phyloP scores from a whole-genome alignment of 2,797 vertebrate genomes.

The Notolepis coatsorum region DNA sequence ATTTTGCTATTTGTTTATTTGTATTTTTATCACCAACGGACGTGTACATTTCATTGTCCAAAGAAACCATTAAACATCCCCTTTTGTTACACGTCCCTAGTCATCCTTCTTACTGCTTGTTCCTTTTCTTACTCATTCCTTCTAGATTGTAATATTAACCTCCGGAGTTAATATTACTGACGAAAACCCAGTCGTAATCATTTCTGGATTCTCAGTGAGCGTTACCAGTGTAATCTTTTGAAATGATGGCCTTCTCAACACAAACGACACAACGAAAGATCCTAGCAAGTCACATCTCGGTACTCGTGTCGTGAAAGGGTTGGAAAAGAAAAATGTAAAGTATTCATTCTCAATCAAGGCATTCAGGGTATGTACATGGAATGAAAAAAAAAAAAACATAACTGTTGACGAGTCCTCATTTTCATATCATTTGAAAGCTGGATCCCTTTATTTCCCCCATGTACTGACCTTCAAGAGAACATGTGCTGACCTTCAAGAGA shows the following conservation, averaged over 20 bases:
- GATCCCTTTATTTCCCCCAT: constrained; percentile 75
- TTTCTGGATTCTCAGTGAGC: constrained; percentile 42
- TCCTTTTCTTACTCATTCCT: constrained; percentile 59
- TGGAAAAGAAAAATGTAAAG: too few relatives aligned
- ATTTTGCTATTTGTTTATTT: constrained; percentile 61
- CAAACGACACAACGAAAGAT: constrained; percentile 58
- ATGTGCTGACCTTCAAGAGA: constrained; percentile 64
- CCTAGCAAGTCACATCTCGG: constrained; percentile 51
- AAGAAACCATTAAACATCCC: constrained; percentile 83
- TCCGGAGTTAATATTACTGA: constrained; percentile 70
- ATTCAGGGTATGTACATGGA: constrained; percentile 67
- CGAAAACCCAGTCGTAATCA: constrained; percentile 37
- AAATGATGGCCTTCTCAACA: constrained; percentile 71
- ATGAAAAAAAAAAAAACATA: too few relatives aligned
- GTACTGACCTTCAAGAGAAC: constrained; percentile 58
- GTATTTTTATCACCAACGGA: constrained; percentile 76
- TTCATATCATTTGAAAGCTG: constrained; percentile 54
- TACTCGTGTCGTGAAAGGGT: constrained; percentile 56
- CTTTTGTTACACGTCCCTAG: constrained; percentile 81
- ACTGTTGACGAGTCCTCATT: constrained; percentile 57
- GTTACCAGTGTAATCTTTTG: constrained; percentile 62
- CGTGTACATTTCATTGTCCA: constrained; percentile 82
- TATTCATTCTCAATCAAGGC: constrained; percentile 52
- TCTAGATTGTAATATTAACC: constrained; percentile 68
- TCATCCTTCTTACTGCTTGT: constrained; percentile 71